Conservation (phyloP, 2,797 vertebrate species). For the Helicolenus hilgendorfi region DNA sequence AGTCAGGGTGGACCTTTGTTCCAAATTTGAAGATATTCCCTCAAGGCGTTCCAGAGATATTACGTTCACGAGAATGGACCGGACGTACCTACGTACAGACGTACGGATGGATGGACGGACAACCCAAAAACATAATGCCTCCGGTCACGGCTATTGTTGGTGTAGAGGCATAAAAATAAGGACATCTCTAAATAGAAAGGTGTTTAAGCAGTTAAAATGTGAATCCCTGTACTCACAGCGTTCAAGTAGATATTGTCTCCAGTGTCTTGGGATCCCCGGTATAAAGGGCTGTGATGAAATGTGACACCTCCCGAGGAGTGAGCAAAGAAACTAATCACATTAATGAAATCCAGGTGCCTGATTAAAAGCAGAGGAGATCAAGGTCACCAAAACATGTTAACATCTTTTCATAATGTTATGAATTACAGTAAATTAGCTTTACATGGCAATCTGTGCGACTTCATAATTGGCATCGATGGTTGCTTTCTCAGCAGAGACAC, state of each 20-base stretch:
- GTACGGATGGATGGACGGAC: too few relatives aligned
- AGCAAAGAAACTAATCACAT: slow-evolving; percentile 86
- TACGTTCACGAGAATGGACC: too few relatives aligned
- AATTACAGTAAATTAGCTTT: not conserved
- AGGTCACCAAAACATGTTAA: not conserved
- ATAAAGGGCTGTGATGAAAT: slow-evolving; percentile 89
- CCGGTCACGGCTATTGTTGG: too few relatives aligned
- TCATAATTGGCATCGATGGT: slow-evolving; percentile 82
- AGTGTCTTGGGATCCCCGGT: slow-evolving; percentile 63
- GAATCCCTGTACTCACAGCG: slow-evolving; percentile 67
- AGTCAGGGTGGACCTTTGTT: too few relatives aligned
- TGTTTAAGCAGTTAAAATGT: not conserved
- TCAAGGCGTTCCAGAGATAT: too few relatives aligned
- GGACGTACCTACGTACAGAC: too few relatives aligned
- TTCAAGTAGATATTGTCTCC: slow-evolving; percentile 76
- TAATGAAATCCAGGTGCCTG: slow-evolving; percentile 88
- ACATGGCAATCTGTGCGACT: slow-evolving; percentile 77
- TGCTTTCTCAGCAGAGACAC: slow-evolving; percentile 69
- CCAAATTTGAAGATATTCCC: too few relatives aligned
- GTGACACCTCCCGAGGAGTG: slow-evolving; percentile 85
- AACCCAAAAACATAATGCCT: too few relatives aligned
- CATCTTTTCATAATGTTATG: not conserved
- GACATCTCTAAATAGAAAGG: not conserved
- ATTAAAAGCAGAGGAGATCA: not conserved
- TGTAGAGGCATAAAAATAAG: too few relatives aligned